Conservation (phyloP, 2,797 vertebrate species). For the Acipenser oxyrinchus region DNA sequence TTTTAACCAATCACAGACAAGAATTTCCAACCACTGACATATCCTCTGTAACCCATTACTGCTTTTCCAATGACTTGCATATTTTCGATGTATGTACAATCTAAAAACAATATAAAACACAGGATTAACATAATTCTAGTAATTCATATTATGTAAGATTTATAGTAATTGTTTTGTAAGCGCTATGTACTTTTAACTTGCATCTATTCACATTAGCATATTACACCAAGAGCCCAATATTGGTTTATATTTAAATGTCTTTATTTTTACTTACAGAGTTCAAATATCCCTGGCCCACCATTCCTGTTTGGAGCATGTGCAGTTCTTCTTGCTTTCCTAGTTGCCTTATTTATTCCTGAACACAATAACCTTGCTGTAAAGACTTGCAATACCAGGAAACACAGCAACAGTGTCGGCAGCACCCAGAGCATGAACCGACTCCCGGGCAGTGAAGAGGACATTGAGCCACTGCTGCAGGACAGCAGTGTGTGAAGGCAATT, state of each 20-base stretch:
- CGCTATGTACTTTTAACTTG: too few species aligned
- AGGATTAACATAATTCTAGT: too few species aligned
- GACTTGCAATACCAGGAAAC: slow-evolving; percentile 42
- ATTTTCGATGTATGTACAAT: background rate
- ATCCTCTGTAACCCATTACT: too few species aligned
- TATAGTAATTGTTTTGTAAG: background rate
- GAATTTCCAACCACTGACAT: too few species aligned
- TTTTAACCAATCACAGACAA: too few species aligned
- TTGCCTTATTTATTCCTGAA: slow-evolving; percentile 65
- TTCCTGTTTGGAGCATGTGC: slow-evolving; percentile 64
- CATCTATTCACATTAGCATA: background rate
- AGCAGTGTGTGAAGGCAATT: slow-evolving; percentile 50
- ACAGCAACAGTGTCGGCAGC: slow-evolving; percentile 36
- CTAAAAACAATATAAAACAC: too few species aligned
- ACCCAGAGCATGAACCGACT: slow-evolving; percentile 36
- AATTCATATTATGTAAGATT: background rate
- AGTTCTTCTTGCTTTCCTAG: slow-evolving; percentile 61
- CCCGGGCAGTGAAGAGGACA: slow-evolving; percentile 47
- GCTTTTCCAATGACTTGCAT: too few species aligned
- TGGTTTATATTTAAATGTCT: slow-evolving; percentile 8
- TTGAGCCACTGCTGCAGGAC: slow-evolving; percentile 60
- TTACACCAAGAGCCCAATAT: too few species aligned
- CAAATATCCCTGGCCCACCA: slow-evolving; percentile 57
- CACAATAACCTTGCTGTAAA: slow-evolving; percentile 35
- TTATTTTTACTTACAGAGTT: slow-evolving; percentile 32